These are phyloP conservation scores for Anolis carolinensis DNA, from an alignment of 2,113 vertebrate genomes.

Conservation along the genomic window DNA sequence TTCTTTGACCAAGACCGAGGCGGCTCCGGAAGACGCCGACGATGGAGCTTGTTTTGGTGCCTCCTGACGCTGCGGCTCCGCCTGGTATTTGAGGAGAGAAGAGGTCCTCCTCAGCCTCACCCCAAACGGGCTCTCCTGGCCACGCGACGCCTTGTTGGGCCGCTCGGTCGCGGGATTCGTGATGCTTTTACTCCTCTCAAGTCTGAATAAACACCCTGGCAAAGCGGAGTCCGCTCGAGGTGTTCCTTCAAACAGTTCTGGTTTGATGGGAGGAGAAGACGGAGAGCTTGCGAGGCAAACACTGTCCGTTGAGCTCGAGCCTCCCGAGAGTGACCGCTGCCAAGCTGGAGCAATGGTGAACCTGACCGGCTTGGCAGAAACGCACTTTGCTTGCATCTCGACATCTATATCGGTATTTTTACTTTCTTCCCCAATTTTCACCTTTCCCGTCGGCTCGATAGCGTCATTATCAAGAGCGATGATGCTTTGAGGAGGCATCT, in stretches of 20 bases:
- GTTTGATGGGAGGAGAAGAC: conserved; percentile 23
- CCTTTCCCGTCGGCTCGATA: background rate
- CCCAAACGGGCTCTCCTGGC: conserved; percentile 81
- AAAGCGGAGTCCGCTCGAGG: conserved; percentile 13
- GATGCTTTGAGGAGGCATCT: conserved; percentile 27
- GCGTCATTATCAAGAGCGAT: background rate
- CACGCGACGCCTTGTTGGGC: conserved; percentile 50
- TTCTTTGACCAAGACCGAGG: conserved; percentile 28
- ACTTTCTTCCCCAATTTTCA: conserved; percentile 43
- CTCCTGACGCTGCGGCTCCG: conserved; percentile 63
- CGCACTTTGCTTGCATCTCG: conserved; percentile 32
- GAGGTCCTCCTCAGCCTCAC: conserved; percentile 83
- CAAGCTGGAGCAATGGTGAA: conserved; percentile 77
- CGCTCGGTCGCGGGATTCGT: background rate
- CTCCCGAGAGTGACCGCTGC: conserved; percentile 77
- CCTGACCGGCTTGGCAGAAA: conserved; percentile 62
- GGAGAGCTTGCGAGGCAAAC: conserved; percentile 47
- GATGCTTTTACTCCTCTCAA: conserved; percentile 13
- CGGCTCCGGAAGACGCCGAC: background rate
- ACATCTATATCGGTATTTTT: conserved; percentile 28
- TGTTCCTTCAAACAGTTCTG: conserved; percentile 60
- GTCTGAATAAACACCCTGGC: conserved; percentile 33
- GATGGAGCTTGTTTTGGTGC: conserved; percentile 14
- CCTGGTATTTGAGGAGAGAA: conserved; percentile 73
- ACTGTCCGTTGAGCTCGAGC: conserved; percentile 60